Conservation (phyloP, 2,113 vertebrate species). For the Agelaius phoeniceus region DNA sequence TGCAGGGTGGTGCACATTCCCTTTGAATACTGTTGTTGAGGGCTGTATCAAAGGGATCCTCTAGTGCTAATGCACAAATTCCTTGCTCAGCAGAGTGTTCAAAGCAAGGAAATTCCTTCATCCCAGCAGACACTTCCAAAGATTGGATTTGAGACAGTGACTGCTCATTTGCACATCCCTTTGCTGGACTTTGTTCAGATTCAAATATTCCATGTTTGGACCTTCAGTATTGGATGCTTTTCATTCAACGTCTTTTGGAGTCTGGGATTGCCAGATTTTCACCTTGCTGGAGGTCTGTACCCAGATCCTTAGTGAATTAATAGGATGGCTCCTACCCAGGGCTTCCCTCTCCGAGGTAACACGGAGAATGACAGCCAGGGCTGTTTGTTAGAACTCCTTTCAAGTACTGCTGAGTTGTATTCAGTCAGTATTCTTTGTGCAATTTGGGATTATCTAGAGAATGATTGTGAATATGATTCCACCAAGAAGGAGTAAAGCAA, state of each 20-base stretch:
- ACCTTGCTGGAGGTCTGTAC: neutral
- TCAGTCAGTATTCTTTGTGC: neutral
- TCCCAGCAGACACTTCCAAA: fast-evolving
- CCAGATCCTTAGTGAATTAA: neutral
- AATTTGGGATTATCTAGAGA: neutral
- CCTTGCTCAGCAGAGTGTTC: neutral
- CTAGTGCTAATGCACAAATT: neutral
- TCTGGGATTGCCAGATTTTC: neutral
- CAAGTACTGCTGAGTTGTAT: neutral
- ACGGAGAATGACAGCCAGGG: neutral
- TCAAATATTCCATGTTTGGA: fast-evolving
- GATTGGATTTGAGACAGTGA: neutral
- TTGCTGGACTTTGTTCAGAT: neutral
- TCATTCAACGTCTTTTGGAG: neutral
- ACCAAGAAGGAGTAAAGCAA: neutral
- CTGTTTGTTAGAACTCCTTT: neutral
- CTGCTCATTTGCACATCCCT: neutral
- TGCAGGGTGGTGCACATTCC: neutral
- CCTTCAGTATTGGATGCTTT: neutral
- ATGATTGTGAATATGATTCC: neutral
- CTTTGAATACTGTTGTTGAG: neutral
- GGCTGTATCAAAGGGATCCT: neutral
- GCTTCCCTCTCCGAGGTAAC: neutral
- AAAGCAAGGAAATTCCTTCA: neutral
- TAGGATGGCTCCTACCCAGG: too few relatives aligned